These are phyloP conservation scores for Bubo blakistoni DNA, from an alignment of 2,113 vertebrate genomes.

Conservation along the genomic window DNA sequence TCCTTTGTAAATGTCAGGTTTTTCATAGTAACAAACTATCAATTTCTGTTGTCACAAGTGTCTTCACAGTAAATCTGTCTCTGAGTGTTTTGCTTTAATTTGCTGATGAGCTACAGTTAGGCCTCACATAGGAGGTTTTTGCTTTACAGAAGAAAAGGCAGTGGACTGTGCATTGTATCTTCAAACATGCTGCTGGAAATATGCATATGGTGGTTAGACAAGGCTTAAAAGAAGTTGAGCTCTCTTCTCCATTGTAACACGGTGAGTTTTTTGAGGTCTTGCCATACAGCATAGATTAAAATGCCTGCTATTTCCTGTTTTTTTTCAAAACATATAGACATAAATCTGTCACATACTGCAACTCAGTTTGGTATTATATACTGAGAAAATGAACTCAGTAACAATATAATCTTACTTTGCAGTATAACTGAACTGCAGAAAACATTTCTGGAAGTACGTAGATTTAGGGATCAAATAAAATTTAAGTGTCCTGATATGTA, in stretches of 20 bases:
- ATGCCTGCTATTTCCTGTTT: conserved; percentile 64
- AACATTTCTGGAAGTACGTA: conserved; percentile 69
- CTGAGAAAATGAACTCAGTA: conserved; percentile 75
- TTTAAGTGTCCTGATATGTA: conserved; percentile 68
- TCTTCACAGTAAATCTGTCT: not conserved
- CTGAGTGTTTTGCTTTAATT: conserved; percentile 46
- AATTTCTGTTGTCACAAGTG: not conserved
- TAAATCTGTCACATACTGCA: conserved; percentile 76
- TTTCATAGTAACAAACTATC: conserved; percentile 25
- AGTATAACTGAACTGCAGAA: conserved; percentile 73
- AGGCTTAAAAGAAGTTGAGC: not conserved
- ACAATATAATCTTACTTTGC: conserved; percentile 77
- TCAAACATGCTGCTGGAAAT: conserved; percentile 11
- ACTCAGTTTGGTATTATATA: conserved; percentile 69
- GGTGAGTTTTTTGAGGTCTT: conserved; percentile 36
- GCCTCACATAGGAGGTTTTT: not conserved
- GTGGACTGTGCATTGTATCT: not conserved
- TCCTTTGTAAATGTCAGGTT: conserved; percentile 52
- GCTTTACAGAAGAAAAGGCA: conserved; percentile 35
- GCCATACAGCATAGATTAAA: conserved; percentile 58
- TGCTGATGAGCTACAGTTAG: conserved; percentile 20
- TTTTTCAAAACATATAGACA: conserved; percentile 64
- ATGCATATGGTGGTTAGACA: not conserved
- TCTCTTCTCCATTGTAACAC: not conserved
- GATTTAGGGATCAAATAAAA: conserved; percentile 75